Evolutionary conservation across 2,113 vertebrate genomes (phyloP).

Genomic region (Cottus gobio): DNA sequence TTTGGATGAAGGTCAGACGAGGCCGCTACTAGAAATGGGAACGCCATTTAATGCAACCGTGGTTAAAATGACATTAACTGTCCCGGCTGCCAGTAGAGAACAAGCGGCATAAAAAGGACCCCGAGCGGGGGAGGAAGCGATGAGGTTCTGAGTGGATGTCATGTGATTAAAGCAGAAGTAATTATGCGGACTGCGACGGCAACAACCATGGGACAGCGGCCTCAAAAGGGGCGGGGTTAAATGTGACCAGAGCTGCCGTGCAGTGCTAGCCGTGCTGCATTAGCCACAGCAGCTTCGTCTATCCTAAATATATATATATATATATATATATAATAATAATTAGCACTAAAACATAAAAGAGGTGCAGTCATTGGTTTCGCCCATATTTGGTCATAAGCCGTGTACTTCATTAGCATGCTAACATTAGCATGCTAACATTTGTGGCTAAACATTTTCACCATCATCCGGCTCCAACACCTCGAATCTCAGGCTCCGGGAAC

Average conservation of each 20-base stretch:
- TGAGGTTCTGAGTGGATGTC: not conserved
- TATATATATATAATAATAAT: too few species aligned
- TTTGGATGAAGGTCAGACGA: conserved; percentile 25
- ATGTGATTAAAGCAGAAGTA: not conserved
- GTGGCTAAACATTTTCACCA: too few species aligned
- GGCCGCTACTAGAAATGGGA: not conserved
- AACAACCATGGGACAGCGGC: not conserved
- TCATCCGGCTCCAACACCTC: too few species aligned
- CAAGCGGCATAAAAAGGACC: not conserved
- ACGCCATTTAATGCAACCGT: not conserved
- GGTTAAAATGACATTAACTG: conserved; percentile 18
- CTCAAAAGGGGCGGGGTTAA: not conserved
- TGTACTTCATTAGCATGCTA: not conserved
- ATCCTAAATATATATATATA: too few species aligned
- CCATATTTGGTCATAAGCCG: not conserved
- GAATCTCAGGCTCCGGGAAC: not conserved
- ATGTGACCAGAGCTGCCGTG: not conserved
- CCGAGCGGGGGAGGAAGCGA: too few species aligned
- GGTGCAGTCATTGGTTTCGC: not conserved
- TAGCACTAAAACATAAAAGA: not conserved
- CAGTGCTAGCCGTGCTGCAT: not conserved
- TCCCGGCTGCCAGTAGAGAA: not conserved
- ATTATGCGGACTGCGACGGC: not conserved
- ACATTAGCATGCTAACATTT: not conserved
- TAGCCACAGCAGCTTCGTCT: not conserved